Percentiles rank a stretch among this genome's conserved stretches.
Conservation (phyloP, 2,797 vertebrate species). For the Nothura maculosa region DNA sequence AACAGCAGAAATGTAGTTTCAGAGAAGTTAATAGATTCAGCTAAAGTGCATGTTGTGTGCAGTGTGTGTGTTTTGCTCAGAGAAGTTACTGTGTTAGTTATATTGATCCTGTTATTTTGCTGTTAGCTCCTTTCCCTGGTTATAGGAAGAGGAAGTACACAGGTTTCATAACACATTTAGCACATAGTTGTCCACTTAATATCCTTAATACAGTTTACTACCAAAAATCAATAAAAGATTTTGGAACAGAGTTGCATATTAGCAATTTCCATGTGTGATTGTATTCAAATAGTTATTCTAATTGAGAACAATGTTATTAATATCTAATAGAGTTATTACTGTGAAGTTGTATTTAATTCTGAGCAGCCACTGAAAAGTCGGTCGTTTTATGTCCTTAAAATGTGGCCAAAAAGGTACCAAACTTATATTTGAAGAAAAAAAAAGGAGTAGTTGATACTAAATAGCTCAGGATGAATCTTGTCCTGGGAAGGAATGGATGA, state of each 20-base stretch:
- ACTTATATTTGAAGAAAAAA: not conserved
- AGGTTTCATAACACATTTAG: not conserved
- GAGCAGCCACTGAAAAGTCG: not conserved
- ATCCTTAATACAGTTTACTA: not conserved
- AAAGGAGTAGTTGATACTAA: not conserved
- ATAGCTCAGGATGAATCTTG: not conserved
- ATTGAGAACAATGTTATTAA: not conserved
- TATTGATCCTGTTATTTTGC: not conserved
- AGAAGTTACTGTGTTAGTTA: not conserved
- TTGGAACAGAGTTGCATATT: not conserved
- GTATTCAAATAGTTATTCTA: not conserved
- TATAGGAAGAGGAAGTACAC: not conserved
- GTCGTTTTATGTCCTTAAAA: not conserved
- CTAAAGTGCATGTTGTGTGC: not conserved
- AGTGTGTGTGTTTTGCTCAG: not conserved
- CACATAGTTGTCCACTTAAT: not conserved
- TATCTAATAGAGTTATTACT: not conserved
- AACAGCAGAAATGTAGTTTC: not conserved
- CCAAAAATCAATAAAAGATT: not conserved
- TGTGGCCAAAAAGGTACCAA: not conserved
- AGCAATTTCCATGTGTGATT: not conserved
- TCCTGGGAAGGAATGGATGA: not conserved
- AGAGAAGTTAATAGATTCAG: not conserved
- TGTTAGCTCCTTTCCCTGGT: not conserved
- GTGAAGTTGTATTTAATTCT: not conserved